Evolutionary conservation across 2,113 vertebrate species (phyloP).

Genomic region (Cyprinodon tularosa): DNA sequence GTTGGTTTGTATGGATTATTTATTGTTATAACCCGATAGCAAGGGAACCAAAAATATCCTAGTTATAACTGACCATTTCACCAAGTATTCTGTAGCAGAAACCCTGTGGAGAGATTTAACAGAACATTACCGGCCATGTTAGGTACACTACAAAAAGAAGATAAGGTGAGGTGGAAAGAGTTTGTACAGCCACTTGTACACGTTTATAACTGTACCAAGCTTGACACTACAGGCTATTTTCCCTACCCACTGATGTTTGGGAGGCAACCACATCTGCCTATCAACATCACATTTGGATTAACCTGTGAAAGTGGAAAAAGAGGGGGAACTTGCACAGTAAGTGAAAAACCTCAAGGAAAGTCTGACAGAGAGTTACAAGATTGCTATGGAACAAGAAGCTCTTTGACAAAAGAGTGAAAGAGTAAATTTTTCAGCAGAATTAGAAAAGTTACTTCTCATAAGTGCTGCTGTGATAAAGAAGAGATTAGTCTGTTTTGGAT

Average conservation of each 20-base stretch:
- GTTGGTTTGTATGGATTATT: neutral
- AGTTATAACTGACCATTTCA: neutral
- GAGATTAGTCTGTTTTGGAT: no score
- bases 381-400: neutral
- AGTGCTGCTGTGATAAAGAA: no score
- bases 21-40: neutral
- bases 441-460: no score
- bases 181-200: neutral
- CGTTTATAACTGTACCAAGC: neutral
- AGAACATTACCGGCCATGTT: neutral
- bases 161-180: neutral
- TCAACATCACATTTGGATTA: neutral
- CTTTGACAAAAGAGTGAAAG: neutral
- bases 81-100: neutral
- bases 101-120: constrained; percentile 1
- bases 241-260: constrained; percentile 1
- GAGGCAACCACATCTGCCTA: neutral
- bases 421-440: no score
- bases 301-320: neutral
- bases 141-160: neutral
- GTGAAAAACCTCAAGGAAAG: neutral
- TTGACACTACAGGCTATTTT: neutral
- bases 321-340: neutral
- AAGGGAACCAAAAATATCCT: neutral
- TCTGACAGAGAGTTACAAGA: neutral